Evolutionary conservation across 2,888 invertebrate genomes (phyloP).

Genomic region (Drosophila ezoana): DNA sequence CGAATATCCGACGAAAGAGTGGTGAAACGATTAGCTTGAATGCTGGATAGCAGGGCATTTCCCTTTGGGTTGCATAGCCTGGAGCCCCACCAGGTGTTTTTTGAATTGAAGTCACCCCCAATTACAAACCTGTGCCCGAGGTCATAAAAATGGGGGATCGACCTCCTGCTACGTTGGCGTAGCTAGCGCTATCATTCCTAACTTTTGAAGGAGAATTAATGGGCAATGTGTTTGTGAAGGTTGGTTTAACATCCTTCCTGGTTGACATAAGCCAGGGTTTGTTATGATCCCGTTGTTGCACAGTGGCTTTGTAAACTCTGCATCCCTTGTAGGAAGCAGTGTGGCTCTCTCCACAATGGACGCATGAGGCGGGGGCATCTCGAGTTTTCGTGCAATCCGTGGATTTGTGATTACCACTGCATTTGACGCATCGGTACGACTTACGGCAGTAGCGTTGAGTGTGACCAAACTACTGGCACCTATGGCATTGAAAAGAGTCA

Average conservation of each 20-base stretch:
- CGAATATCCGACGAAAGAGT: too few species aligned
- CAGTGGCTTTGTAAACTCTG: neutral
- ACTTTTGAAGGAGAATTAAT: neutral
- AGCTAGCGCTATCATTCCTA: neutral
- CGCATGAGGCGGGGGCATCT: neutral
- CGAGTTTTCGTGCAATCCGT: constrained; percentile 6
- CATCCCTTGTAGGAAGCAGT: too few species aligned
- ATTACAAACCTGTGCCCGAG: too few species aligned
- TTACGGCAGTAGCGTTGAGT: too few species aligned
- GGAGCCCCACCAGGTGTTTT: too few species aligned
- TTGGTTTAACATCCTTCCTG: neutral
- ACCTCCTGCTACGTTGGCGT: neutral
- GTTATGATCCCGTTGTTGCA: neutral
- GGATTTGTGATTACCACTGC: neutral
- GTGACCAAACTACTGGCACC: too few species aligned
- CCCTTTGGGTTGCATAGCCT: too few species aligned
- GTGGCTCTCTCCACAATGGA: too few species aligned
- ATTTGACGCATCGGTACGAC: constrained; percentile 5
- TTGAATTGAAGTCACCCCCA: too few species aligned
- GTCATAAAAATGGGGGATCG: too few species aligned
- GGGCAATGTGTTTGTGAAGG: constrained; percentile 1
- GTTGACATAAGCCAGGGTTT: neutral
- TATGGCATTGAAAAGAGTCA: constrained; percentile 13
- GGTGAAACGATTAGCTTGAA: too few species aligned
- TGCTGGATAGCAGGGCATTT: too few species aligned